Conservation (phyloP, 37 sponge, comb jelly and placozoan species). For the Aphrocallistes beatrix region DNA sequence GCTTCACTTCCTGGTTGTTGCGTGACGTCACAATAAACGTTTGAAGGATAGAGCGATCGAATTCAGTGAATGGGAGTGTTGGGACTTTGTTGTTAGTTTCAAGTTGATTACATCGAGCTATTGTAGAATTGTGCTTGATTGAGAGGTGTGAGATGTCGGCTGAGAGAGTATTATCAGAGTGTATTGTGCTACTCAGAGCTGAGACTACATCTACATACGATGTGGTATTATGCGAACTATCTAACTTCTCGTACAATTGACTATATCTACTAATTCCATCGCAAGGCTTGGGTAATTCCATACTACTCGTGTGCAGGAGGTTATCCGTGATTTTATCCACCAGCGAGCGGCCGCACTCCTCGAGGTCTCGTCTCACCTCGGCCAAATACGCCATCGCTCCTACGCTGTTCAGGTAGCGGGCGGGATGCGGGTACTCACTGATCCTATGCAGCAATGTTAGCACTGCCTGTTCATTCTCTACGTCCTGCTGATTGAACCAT, state of each 20-base stretch:
- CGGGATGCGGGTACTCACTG: not conserved
- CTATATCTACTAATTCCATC: not conserved
- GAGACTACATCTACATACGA: not conserved
- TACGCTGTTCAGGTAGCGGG: not conserved
- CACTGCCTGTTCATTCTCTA: not conserved
- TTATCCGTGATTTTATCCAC: not conserved
- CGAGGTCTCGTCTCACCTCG: not conserved
- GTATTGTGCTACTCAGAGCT: not conserved
- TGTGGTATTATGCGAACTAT: not conserved
- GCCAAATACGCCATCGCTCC: not conserved
- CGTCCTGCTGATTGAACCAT: not conserved
- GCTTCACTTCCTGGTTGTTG: not conserved
- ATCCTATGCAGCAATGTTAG: not conserved
- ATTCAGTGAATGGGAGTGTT: not conserved
- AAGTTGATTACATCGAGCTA: not conserved
- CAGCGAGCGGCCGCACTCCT: not conserved
- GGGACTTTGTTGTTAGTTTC: not conserved
- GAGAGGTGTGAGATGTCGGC: not conserved
- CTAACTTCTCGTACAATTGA: not conserved
- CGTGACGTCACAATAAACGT: not conserved
- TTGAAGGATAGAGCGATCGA: not conserved
- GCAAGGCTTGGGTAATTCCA: not conserved
- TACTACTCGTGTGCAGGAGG: not conserved
- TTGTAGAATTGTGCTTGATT: not conserved
- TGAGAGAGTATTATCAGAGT: not conserved